Evolutionary conservation across 37 sponge, comb jelly and placozoan genomes (phyloP), one percentile per base, ranked within the genome.

Genomic region (Haliclona indistincta): DNA sequence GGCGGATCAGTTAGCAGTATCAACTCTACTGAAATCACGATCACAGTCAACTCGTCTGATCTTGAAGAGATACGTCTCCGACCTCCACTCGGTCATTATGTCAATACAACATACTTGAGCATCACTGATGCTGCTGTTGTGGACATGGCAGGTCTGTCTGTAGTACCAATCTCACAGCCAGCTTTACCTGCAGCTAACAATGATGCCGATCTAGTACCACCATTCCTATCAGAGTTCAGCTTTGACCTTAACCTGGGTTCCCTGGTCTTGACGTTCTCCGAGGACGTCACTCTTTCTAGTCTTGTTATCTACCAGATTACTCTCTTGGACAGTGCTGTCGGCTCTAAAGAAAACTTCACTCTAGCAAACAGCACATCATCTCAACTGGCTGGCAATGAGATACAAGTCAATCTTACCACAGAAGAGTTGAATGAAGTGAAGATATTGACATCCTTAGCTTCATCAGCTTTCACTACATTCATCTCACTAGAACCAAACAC

Each of bases 151-250:
- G 67, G 67, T 15, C 80, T 82, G 28, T 43, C n/a, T 35, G 68
- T 91, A 40, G 63, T 60, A 17, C 64, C 74, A 0, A 70, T 84
- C 32, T 41, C 82, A 6, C 43, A 22, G 17, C 78, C 86, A 40
- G 83, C 75, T 23, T 47, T 54, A 29, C 45, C 7, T 13, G 86
- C 85, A 0, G 33, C 38, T 29, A 68, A 38, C 11, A 84, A 88
- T 67, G 70, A 69, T 56, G 88, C 92, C 54, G 96, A 95, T 72
- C 68, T 91, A 0, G 80, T 85, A 10, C 92, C 88, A 74, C 96
- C 96, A 36, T 67, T 20, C 19, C 75, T 91, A 38, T 64, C 62
- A 28, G 26, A 64, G 1, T 95, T 88, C 65, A 61, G 36, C 3
- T 61, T 95, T 49, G 89, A 95, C 43, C 40, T 84, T 44, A 62